These are phyloP conservation scores for Sebastes hubbsi DNA, from an alignment of 2,797 vertebrate genomes.

Conservation along the genomic window DNA sequence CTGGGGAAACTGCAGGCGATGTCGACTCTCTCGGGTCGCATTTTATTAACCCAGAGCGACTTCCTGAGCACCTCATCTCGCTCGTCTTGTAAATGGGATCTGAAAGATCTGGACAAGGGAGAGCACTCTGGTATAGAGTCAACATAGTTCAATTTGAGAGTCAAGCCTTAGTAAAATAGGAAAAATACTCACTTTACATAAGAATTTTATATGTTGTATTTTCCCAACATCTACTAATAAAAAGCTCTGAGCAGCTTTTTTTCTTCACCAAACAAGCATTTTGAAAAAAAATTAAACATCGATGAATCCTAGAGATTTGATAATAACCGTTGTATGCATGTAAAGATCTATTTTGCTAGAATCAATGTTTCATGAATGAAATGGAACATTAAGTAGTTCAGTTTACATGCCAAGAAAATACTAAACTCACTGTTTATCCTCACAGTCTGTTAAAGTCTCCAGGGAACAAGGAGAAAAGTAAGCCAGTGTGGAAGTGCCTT, in stretches of 20 bases:
- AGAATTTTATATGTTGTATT: background rate
- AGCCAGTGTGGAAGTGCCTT: background rate
- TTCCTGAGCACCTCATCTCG: conserved; percentile 52
- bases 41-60: conserved; percentile 65
- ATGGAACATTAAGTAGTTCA: too few species aligned
- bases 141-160: background rate
- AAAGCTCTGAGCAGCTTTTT: background rate
- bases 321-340: background rate
- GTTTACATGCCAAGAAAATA: background rate
- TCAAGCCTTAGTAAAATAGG: background rate
- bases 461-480: background rate
- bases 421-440: background rate
- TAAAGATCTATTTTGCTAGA: background rate
- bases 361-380: background rate
- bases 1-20: conserved; percentile 44
- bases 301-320: background rate
- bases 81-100: conserved; percentile 51
- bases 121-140: conserved; percentile 15
- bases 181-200: background rate
- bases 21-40: conserved; percentile 40
- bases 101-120: conserved; percentile 42
- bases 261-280: background rate
- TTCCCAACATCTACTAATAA: background rate
- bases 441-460: background rate
- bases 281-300: background rate